Evolutionary conservation across 2,888 invertebrate genomes (phyloP).

Genomic region (Hirtodrosophila alboralis): DNA sequence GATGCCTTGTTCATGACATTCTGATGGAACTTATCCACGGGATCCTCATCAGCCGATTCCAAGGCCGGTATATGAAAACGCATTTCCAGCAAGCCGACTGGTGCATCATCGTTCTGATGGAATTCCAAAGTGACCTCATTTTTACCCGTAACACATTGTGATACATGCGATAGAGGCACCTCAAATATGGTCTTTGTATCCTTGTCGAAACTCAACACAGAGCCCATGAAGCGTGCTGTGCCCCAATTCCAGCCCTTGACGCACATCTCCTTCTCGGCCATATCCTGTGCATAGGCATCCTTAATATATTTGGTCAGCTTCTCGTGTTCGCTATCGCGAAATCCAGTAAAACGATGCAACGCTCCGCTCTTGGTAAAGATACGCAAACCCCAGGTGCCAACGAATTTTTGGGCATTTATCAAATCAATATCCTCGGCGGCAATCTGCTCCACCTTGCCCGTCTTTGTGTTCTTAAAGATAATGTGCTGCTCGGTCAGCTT

Average conservation of each 20-base stretch:
- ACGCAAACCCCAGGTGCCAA: conserved; percentile 94
- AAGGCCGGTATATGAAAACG: conserved; percentile 98
- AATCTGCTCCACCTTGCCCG: conserved; percentile 97
- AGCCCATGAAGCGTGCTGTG: conserved; percentile 95
- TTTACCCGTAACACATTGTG: conserved; percentile 97
- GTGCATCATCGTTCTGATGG: conserved; percentile 99
- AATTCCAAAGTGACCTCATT: conserved; percentile 99
- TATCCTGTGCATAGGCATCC: conserved; percentile 91
- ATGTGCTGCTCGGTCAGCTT: conserved; percentile 96
- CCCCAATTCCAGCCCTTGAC: conserved; percentile 99
- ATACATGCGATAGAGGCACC: conserved; percentile 97
- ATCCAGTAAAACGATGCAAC: conserved; percentile 96
- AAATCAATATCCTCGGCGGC: conserved; percentile 93
- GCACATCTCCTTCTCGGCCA: conserved; percentile 96
- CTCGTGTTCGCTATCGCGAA: conserved; percentile 96
- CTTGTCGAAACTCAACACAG: conserved; percentile 93
- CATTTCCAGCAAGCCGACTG: conserved; percentile 98
- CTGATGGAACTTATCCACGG: conserved; percentile 98
- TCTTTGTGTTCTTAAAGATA: conserved; percentile 97
- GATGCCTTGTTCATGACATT: conserved; percentile 99
- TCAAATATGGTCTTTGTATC: conserved; percentile 95
- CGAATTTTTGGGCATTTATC: conserved; percentile 96
- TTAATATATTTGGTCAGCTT: conserved; percentile 96
- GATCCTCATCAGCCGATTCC: conserved; percentile 94
- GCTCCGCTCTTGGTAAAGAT: conserved; percentile 95